A percentile compares a stretch with the other conserved stretches of the same genome.
Conservation (phyloP, 1,140 invertebrate species). For the Heterodera schachtii region DNA sequence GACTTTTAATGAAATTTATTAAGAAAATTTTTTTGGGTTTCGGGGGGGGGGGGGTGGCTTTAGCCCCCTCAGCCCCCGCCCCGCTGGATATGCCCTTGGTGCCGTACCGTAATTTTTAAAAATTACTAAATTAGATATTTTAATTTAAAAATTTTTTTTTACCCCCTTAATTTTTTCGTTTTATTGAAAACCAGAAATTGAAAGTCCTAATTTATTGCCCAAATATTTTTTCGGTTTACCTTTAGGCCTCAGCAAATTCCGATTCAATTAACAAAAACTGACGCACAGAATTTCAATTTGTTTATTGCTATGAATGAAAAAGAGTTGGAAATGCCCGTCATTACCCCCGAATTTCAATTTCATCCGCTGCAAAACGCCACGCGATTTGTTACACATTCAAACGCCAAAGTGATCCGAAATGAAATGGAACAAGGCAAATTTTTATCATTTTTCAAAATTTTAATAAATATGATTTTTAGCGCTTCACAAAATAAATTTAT, state of each 20-base stretch:
- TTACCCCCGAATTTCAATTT: background rate
- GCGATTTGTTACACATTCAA: background rate
- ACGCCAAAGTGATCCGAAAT: background rate
- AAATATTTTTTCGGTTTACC: no score
- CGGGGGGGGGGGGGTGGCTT: no score
- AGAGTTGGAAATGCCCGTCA: background rate
- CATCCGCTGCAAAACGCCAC: background rate
- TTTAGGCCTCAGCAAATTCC: background rate
- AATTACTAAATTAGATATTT: no score
- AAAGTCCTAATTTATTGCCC: background rate
- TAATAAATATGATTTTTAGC: background rate
- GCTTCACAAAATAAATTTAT: background rate
- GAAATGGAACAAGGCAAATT: background rate
- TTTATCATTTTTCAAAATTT: background rate
- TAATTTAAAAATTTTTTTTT: no score
- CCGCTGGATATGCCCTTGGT: no score
- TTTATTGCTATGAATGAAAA: background rate
- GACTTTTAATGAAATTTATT: no score
- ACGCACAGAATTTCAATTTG: background rate
- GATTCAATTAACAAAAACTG: background rate
- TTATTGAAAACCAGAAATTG: no score
- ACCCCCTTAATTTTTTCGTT: no score
- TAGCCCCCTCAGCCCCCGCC: no score
- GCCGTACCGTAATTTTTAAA: no score
- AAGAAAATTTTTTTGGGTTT: no score